Conservation (phyloP, 2,797 vertebrate genomes). For the Heterohyrax brucei region DNA sequence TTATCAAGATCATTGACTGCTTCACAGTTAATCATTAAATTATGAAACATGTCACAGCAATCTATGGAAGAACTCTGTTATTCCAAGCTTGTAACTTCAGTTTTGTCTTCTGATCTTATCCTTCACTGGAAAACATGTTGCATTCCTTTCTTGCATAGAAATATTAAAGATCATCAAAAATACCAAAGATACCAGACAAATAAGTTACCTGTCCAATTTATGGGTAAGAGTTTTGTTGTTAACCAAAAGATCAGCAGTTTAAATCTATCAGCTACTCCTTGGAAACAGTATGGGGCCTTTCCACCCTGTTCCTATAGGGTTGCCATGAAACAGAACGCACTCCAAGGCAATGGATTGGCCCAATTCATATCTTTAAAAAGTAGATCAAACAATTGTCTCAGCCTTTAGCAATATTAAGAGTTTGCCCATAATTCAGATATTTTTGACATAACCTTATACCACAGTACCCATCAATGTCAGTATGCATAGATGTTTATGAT, state of each 20-base stretch:
- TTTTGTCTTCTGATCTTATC: neutral
- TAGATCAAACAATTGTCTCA: neutral
- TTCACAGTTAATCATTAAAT: neutral
- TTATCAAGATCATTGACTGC: neutral
- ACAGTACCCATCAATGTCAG: neutral
- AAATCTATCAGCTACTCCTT: no score
- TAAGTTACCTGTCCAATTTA: neutral
- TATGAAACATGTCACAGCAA: neutral
- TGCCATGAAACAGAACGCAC: no score
- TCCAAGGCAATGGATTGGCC: no score
- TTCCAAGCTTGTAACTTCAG: neutral
- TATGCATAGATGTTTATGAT: neutral
- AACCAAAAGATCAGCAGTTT: no score
- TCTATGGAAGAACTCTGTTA: neutral
- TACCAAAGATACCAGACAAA: neutral
- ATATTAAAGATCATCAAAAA: conserved; percentile 8
- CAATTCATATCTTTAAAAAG: neutral
- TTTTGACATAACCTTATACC: neutral
- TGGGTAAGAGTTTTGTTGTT: no score
- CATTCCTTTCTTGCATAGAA: neutral
- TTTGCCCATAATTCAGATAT: neutral
- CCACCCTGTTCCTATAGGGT: no score
- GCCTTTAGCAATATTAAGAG: neutral
- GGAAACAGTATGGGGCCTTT: no score
- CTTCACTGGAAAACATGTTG: conserved; percentile 2